Evolutionary conservation across 1,140 invertebrate species (phyloP), one percentile per base, ranked within the genome.

Genomic region (Anagrus nilaparvatae): DNA sequence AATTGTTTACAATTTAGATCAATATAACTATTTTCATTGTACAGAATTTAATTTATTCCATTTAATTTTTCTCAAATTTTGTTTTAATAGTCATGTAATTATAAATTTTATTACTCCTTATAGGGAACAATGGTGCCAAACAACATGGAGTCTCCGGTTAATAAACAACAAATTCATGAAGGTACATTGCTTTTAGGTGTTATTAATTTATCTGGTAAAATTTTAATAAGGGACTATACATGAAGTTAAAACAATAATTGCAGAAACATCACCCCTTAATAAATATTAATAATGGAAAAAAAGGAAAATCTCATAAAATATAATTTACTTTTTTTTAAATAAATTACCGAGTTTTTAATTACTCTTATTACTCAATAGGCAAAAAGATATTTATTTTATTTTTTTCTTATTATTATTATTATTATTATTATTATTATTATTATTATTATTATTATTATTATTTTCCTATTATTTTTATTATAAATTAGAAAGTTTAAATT

Each of bases 111-210:
- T 28, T 33, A 12, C 34, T 29, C n/a, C 42, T 54, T 51, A 29
- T 46, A 53, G 48, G 50, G 49, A 41, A 38, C 53, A 37, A 23
- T 49, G 4, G 8, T 50, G 12, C 51, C 53, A 38, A 61, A 57
- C 40, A 64, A 44, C 32, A 38, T 47, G 29, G 65, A 67, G 31
- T 58, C 58, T 32, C 55, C 53, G 9, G 48, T 24, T 28, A 67
- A 67, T 50, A 66, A 62, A 45, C 37, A 40, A n/a, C 54, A 59
- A 55, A 37, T 56, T n/a, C n/a, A n/a, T 24, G 65, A 67, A 67
- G 65, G 65, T 67, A 67, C 48, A 55, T 67, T 65, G 57, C 63
- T 58, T 56, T 55, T 50, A 44, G 31, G 21, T 45, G 33, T 37
- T 55, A 35, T 30, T 19, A 28, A 36, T 56, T 45, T 45, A 18